Base-by-base conservation (phyloP, 2,797 vertebrate species). In the Tangara arthus region DNA sequence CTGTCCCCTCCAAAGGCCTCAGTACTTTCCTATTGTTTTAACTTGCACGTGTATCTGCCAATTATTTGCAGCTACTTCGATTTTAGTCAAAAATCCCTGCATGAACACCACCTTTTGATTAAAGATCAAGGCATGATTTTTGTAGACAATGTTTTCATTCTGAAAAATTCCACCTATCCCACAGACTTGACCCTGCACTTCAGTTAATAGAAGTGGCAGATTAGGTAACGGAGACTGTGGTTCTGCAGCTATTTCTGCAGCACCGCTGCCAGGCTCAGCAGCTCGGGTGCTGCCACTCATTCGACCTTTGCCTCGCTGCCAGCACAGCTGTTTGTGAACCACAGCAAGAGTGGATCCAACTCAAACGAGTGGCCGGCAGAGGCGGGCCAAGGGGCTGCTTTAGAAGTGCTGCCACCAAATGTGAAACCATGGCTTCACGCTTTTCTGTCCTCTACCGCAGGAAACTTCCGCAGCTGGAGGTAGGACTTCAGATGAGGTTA, bases 221-320 rank as follows among this genome's bases (percentile, higher is more conserved):
- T 95, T 90, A 86, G 94, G 93, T 95, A 93, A 94, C 66, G 6
- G 73, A 88, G 91, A 71, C 87, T 86, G 93, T 90, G 91, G 94
- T 93, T 96, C 91, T 55, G 14, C 93, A 93, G 94, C 89, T 96
- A 94, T 95, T 96, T 95, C 94, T 94, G 85, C 85, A 50, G 85
- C 23, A 26, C 34, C 5, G 1, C 93, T 95, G 88, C 96, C 94
- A 96, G 91, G 49, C 88, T 93, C 82, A 1, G 94, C 91, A 82
- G 88, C 13, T 5, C 2, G 85, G 87, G 82, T 79, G 77, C 94
- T 95, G 94, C 91, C 93, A 91, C 93, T 96, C 93, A 95, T 91
- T 83, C 63, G 55, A 95, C 95, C 94, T 96, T 96, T 86, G 85
- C 95, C 44, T 93, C 4, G 0, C 15, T 55, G 94, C 95, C 95